A percentile compares a stretch with the other conserved stretches of the same genome.
These are phyloP conservation scores for Puffinus mauretanicus DNA, from an alignment of 2,113 vertebrate genomes.

Conservation along the genomic window DNA sequence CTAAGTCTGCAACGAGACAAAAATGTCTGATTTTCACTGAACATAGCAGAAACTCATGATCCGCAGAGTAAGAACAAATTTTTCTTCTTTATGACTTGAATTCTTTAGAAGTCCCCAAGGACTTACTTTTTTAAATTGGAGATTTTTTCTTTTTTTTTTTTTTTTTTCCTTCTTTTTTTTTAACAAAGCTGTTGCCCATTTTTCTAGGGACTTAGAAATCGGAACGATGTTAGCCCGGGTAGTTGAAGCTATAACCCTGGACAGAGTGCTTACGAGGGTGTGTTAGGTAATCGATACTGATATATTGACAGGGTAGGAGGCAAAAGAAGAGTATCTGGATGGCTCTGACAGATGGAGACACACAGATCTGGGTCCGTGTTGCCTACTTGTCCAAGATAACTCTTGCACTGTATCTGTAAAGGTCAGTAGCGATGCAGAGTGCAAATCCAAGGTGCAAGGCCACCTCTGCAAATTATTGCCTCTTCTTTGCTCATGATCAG, in stretches of 20 bases:
- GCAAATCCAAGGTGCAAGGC: not conserved
- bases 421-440: not conserved
- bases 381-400: not conserved
- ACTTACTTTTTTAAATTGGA: not conserved
- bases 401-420: not conserved
- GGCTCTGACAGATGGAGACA: not conserved
- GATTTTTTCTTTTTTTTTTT: not conserved
- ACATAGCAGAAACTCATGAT: not conserved
- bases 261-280: not conserved
- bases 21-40: not conserved
- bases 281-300: not conserved
- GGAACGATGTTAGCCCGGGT: fast-evolving
- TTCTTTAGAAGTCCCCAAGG: not conserved
- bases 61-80: not conserved
- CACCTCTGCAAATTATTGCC: not conserved
- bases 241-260: not conserved
- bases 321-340: not conserved
- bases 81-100: not conserved
- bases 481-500: not conserved
- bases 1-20: not conserved
- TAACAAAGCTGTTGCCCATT: not conserved
- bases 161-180: not conserved
- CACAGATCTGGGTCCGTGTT: fast-evolving
- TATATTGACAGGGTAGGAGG: not conserved
- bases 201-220: not conserved